Base-by-base conservation (phyloP, 2,888 invertebrate species). In the Acrocyrtus sp. region DNA sequence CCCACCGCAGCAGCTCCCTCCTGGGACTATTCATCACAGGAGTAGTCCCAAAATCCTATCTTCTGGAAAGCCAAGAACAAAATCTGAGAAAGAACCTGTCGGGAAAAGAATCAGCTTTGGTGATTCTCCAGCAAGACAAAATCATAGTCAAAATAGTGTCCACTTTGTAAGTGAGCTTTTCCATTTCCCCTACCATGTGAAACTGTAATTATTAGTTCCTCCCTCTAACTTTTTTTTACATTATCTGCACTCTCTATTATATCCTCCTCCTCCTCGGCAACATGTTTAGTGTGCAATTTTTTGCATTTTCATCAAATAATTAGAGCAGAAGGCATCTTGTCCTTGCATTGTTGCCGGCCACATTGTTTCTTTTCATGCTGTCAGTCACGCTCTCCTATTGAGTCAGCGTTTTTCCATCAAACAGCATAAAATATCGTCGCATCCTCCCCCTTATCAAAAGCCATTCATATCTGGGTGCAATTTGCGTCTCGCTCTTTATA, bases 71-170 rank as follows among this genome's bases (percentile, higher is more conserved):
- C 27, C 74, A 60, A 58, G 68, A 47, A 45, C 63, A 5, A 72
- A 72, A 65, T 51, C 68, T 17, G 70, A 67, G 50, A 78, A 75
- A 69, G 75, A 75, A 56, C 66, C 69, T 6, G 73, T 75, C 22
- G 81, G 77, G 50, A 81, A 80, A 65, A 63, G 78, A 72, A 81
- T 81, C 63, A 79, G 78, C 56, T 81, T 81, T 66, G 78, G 78
- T 61, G 79, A 80, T 65, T 68, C 77, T 62, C 77, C 81, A 62
- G 72, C 72, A 27, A 75, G 77, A 66, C 76, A 77, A 74, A 76
- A 74, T 68, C 72, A 72, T 77, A 74, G 67, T 68, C 75, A 78
- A 63, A 80, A 80, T 67, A 76, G 79, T 73, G 79, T 78, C 51
- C 79, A 80, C 72, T 77, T 78, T 75, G 80, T 81, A 81, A 80